Evolutionary conservation across 2,888 invertebrate species (phyloP).

Genomic region (Allophyes oxyacanthae): DNA sequence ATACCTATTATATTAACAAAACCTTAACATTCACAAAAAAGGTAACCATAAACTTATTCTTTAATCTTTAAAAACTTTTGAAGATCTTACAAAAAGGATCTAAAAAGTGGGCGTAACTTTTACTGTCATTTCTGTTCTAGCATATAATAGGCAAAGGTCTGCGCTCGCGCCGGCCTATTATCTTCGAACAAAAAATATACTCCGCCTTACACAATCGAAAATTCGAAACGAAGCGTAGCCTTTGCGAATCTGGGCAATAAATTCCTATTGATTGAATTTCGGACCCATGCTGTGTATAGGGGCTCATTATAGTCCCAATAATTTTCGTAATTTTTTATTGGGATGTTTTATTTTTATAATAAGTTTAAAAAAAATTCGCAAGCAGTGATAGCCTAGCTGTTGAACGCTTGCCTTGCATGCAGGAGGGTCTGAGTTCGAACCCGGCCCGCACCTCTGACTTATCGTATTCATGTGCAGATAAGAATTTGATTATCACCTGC

Average conservation of each 20-base stretch:
- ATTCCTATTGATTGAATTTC: constrained; percentile 87
- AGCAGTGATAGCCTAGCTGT: too few species aligned
- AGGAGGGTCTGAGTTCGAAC: too few species aligned
- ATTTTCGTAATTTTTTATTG: constrained; percentile 74
- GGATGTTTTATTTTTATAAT: constrained; percentile 47
- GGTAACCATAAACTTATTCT: constrained; percentile 77
- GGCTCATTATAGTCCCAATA: constrained; percentile 85
- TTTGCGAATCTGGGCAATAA: constrained; percentile 88
- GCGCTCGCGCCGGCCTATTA: constrained; percentile 83
- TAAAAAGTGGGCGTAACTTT: constrained; percentile 87
- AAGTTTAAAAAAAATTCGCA: too few species aligned
- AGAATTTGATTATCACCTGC: too few species aligned
- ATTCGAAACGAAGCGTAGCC: constrained; percentile 81
- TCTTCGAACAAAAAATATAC: constrained; percentile 64
- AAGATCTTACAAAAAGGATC: constrained; percentile 78
- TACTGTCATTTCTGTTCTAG: constrained; percentile 82
- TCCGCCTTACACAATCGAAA: constrained; percentile 76
- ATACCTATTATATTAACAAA: constrained; percentile 41
- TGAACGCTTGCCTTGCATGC: too few species aligned
- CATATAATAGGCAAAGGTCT: constrained; percentile 78
- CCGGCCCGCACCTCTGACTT: too few species aligned
- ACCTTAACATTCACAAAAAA: constrained; percentile 36
- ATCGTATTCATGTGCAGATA: too few species aligned
- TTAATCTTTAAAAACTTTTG: constrained; percentile 87
- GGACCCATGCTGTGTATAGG: constrained; percentile 88